Conservation (phyloP, 2,797 vertebrate species). For the Platalea minor region DNA sequence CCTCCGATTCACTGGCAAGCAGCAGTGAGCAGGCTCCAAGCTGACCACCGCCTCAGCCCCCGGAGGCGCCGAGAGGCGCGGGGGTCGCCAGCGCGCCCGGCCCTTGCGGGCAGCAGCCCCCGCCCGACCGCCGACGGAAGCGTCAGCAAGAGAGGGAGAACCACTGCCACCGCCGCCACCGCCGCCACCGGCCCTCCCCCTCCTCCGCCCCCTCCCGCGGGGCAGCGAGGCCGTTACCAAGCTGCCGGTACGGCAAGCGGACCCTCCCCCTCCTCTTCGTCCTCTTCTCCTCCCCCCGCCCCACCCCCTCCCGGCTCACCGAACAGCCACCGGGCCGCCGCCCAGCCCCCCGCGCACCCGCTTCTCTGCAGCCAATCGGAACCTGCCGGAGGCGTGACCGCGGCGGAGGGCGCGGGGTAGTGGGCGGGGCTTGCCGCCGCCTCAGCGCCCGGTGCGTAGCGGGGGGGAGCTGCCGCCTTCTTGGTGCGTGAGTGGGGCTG, state of each 20-base stretch:
- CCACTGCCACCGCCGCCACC: background rate
- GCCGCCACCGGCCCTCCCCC: background rate
- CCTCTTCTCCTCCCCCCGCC: background rate
- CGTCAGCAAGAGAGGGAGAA: too few species aligned
- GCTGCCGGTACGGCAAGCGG: background rate
- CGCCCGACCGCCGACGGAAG: background rate
- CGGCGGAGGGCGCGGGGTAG: background rate
- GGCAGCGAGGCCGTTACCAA: background rate
- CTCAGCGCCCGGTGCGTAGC: too few species aligned
- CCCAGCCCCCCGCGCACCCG: rapidly evolving
- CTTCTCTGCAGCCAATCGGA: background rate
- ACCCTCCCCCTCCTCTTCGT: too few species aligned
- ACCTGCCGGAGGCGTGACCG: too few species aligned
- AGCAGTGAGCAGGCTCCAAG: rapidly evolving
- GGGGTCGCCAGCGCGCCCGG: too few species aligned
- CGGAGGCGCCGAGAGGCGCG: background rate
- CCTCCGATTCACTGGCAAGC: background rate
- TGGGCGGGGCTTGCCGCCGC: background rate
- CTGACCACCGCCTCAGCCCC: background rate
- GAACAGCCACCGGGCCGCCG: background rate
- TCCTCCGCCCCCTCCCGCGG: background rate
- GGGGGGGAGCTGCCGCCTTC: too few species aligned
- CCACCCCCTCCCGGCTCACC: too few species aligned
- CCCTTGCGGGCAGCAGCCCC: background rate
- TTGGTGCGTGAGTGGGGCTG: background rate